Conservation (phyloP, 2,797 vertebrate species). For the Hypotaenidia philippensis region DNA sequence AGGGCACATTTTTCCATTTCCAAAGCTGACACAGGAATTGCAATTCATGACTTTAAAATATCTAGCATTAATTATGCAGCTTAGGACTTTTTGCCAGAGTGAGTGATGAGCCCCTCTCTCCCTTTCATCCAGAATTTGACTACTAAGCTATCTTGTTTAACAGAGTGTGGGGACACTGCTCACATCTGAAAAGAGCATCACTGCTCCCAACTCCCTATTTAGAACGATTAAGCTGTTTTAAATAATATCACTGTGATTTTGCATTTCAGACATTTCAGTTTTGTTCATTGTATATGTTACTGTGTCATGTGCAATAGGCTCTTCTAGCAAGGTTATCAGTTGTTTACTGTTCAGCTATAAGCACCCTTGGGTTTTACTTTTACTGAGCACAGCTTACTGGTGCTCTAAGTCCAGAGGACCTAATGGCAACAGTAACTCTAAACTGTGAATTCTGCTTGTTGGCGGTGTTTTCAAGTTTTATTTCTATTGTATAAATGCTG, state of each 20-base stretch:
- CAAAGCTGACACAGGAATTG: not conserved
- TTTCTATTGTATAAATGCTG: not conserved
- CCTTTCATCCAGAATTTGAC: conserved; percentile 20
- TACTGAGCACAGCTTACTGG: not conserved
- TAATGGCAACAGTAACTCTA: not conserved
- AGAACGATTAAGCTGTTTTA: not conserved
- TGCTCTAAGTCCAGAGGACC: not conserved
- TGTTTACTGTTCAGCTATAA: not conserved
- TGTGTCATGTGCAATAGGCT: not conserved
- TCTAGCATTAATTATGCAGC: conserved; percentile 36
- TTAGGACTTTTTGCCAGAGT: not conserved
- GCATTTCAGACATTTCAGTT: not conserved
- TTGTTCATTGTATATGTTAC: not conserved
- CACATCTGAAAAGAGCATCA: not conserved
- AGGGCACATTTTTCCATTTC: conserved; percentile 14
- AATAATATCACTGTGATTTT: not conserved
- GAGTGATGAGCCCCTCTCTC: not conserved
- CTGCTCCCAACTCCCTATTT: not conserved
- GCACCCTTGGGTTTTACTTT: not conserved
- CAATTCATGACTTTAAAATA: conserved; percentile 22
- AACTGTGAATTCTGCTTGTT: not conserved
- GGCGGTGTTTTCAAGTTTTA: not conserved
- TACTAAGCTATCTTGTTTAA: not conserved
- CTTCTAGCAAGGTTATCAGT: not conserved
- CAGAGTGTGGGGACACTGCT: not conserved